Percentiles rank a stretch among this genome's conserved stretches.
Evolutionary conservation across 1,140 invertebrate species (phyloP).

Genomic region (Drosophila nasuta): DNA sequence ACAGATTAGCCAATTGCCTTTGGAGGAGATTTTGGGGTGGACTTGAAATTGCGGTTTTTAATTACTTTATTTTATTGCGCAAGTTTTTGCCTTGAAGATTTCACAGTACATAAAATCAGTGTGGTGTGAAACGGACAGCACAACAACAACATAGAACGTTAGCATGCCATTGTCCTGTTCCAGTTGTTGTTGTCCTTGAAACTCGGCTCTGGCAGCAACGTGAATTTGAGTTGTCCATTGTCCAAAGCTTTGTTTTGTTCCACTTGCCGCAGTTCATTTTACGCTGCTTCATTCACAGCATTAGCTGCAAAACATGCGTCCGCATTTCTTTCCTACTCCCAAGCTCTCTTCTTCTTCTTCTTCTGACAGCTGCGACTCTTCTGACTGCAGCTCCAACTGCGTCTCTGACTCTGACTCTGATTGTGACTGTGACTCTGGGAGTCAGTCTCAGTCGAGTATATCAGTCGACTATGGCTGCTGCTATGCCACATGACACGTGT

Average conservation of each 20-base stretch:
- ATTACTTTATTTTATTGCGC: conserved; percentile 82
- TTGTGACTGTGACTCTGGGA: conserved; percentile 15
- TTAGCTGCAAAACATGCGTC: conserved; percentile 60
- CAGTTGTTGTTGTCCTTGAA: conserved; percentile 13
- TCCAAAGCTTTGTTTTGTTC: conserved; percentile 68
- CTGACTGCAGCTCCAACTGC: background rate
- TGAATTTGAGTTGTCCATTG: conserved; percentile 26
- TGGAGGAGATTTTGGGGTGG: background rate
- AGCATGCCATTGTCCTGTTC: conserved; percentile 51
- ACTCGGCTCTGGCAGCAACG: conserved; percentile 28
- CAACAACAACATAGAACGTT: conserved; percentile 57
- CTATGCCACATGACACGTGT: conserved; percentile 74
- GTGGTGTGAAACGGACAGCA: conserved; percentile 71
- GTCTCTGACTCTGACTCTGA: background rate
- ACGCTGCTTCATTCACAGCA: conserved; percentile 38
- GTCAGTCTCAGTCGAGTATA: background rate
- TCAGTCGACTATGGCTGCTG: conserved; percentile 27
- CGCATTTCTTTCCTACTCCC: conserved; percentile 46
- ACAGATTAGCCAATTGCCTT: conserved; percentile 65
- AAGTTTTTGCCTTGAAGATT: conserved; percentile 70
- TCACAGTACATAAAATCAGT: conserved; percentile 80
- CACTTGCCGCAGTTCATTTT: conserved; percentile 65
- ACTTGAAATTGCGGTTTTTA: conserved; percentile 73
- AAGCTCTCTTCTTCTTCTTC: too few relatives aligned
- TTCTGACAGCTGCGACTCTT: background rate